Evolutionary conservation across 2,888 invertebrate species (phyloP), one percentile per base, ranked within the genome.

Genomic region (Agrilus mali): DNA sequence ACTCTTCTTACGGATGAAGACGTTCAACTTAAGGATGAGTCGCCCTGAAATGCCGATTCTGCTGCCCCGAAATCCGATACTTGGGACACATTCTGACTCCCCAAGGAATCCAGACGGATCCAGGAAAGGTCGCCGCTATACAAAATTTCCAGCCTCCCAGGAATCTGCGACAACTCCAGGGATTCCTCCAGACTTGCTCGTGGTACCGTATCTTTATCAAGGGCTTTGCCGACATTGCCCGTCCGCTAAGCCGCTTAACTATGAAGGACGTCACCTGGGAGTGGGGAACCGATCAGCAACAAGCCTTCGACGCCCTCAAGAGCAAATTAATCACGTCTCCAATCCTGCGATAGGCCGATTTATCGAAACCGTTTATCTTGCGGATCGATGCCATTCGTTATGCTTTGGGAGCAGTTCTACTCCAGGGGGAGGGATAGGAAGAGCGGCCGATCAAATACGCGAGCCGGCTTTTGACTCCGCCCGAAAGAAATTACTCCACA

Each of bases 401-500:
- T 33, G 46, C 46, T 4, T 13, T 48, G 20, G 48, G 46, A 7
- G 48, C 43, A 12, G 44, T 32, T 33, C 31, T 48, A 12, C 36
- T 43, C 7, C 49, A 49, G 43, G 46, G 48, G 37, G 47, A 50
- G 43, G 42, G 43, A 3, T 33, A 33, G 4, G 45, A 50, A 8
- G 46, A 51, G 17, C 44, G 38, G 13, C 50, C 48, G 4, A 39
- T 50, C 17, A 47, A 50, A 16, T 47, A 43, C 14, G 46, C 45
- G 2, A 50, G 47, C 38, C 37, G 44, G 15, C 35, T 46, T 2
- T 16, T 43, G 10, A 42, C 48, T 41, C 33, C 49, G 20, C 13
- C 53, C 8, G 49, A 56, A 43, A 33, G 45, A 10, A 56, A 55
- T 34, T 57, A 56, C 38, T 42, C 37, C 2, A 54, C 53, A 1